Evolutionary conservation across 1,140 invertebrate genomes (phyloP).

Genomic region (Intoshia linei): DNA sequence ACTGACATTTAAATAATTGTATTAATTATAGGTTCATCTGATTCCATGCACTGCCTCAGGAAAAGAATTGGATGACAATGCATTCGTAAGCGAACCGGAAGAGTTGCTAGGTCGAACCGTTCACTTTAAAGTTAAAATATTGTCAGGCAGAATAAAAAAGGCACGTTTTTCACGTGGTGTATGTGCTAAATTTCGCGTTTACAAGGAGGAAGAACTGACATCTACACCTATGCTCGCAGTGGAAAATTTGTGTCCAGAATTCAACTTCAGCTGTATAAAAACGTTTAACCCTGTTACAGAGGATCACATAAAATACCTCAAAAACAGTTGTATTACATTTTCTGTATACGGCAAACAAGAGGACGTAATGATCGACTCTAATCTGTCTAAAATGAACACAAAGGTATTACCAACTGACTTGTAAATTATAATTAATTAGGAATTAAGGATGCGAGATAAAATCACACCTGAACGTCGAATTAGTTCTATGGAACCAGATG

Average conservation of each 20-base stretch:
- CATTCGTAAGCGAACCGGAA: constrained; percentile 17
- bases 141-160: constrained; percentile 13
- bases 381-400: constrained; percentile 16
- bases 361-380: constrained; percentile 13
- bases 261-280: constrained; percentile 14
- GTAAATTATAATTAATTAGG: no score
- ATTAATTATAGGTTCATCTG: constrained; percentile 12
- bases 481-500: no score
- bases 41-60: constrained; percentile 21
- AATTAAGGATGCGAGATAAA: no score
- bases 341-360: constrained; percentile 18
- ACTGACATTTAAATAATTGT: background rate
- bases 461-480: no score
- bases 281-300: constrained; percentile 11
- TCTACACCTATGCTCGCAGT: constrained; percentile 13
- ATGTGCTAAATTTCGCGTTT: constrained; percentile 13
- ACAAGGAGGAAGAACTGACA: constrained; percentile 10
- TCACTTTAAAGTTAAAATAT: constrained; percentile 16
- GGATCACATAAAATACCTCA: constrained; percentile 19
- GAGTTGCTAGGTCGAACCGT: constrained; percentile 17
- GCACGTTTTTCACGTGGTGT: constrained; percentile 16
- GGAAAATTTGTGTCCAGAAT: constrained; percentile 14
- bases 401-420: no score
- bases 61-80: constrained; percentile 16
- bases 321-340: constrained; percentile 17